Evolutionary conservation across 1,140 invertebrate genomes (phyloP).

Genomic region (Panagrolaimus sp.): DNA sequence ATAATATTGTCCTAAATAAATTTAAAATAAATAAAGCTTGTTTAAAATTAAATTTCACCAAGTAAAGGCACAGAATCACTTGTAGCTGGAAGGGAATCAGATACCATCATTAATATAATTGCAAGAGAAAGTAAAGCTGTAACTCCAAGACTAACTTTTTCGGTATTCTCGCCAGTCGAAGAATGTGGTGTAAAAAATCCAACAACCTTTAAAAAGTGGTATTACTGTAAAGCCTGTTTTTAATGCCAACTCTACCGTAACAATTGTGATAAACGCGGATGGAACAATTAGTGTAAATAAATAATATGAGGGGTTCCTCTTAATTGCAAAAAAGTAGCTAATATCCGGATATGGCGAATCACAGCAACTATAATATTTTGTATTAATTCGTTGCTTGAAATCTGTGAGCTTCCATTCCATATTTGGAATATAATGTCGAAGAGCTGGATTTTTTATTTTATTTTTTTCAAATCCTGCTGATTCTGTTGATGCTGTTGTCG

Average conservation of each 20-base stretch:
- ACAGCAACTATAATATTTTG: slow-evolving; percentile 55
- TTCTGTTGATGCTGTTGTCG: slow-evolving; percentile 31
- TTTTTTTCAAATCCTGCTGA: slow-evolving; percentile 12
- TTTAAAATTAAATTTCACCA: slow-evolving; percentile 12
- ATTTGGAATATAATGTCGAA: slow-evolving; percentile 56
- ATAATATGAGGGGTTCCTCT: slow-evolving; percentile 55
- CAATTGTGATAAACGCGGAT: slow-evolving; percentile 53
- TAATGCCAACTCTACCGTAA: no score
- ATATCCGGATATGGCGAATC: slow-evolving; percentile 49
- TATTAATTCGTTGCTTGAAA: slow-evolving; percentile 45
- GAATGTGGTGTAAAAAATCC: slow-evolving; percentile 56
- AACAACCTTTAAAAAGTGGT: no score
- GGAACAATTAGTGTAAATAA: slow-evolving; percentile 56
- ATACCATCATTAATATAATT: slow-evolving; percentile 49
- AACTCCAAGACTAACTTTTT: slow-evolving; percentile 45
- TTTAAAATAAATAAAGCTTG: not conserved
- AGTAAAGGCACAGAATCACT: slow-evolving; percentile 36
- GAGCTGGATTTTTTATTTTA: not conserved
- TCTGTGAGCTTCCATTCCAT: slow-evolving; percentile 55
- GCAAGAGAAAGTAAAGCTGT: slow-evolving; percentile 40
- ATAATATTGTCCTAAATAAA: slow-evolving; percentile 2
- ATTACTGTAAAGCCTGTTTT: no score
- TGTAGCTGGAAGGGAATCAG: slow-evolving; percentile 41
- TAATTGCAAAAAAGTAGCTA: slow-evolving; percentile 55
- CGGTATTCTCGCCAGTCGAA: slow-evolving; percentile 53